Percentiles rank a stretch among this genome's conserved stretches.
Conservation (phyloP, 2,113 vertebrate genomes). For the Melanotaenia duboulayi region DNA sequence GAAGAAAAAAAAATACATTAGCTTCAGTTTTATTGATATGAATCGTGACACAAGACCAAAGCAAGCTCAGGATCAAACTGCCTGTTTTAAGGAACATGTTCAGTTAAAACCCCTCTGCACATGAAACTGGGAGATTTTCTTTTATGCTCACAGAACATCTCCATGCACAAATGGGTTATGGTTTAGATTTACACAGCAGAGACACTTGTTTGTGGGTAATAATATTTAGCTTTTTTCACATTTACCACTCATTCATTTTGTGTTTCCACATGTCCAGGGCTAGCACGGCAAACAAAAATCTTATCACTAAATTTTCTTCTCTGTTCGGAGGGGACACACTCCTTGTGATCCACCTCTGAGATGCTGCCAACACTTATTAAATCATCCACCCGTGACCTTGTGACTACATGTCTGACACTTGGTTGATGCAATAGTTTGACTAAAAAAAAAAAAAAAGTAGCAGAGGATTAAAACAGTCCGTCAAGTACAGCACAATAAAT, state of each 20-base stretch:
- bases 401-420: conserved; percentile 9
- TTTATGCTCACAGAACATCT: conserved; percentile 44
- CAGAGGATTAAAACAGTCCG: no score
- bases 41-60: conserved; percentile 26
- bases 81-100: conserved; percentile 28
- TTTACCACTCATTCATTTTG: not conserved
- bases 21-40: conserved; percentile 5
- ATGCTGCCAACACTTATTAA: conserved; percentile 3
- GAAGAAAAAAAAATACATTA: conserved; percentile 65
- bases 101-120: not conserved
- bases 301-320: not conserved
- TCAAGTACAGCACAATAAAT: not conserved
- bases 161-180: conserved; percentile 19
- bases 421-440: no score
- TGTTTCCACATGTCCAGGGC: not conserved
- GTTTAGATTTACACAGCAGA: not conserved
- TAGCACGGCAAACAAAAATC: not conserved
- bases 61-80: conserved; percentile 12
- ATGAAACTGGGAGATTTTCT: conserved; percentile 22
- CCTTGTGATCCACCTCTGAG: not conserved
- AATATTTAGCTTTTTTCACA: not conserved
- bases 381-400: conserved; percentile 1
- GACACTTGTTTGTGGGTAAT: not conserved
- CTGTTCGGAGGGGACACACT: not conserved
- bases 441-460: no score